Evolutionary conservation across 92 coral and sea anemone species (phyloP).

Genomic region (Parazoanthus atlanticus): DNA sequence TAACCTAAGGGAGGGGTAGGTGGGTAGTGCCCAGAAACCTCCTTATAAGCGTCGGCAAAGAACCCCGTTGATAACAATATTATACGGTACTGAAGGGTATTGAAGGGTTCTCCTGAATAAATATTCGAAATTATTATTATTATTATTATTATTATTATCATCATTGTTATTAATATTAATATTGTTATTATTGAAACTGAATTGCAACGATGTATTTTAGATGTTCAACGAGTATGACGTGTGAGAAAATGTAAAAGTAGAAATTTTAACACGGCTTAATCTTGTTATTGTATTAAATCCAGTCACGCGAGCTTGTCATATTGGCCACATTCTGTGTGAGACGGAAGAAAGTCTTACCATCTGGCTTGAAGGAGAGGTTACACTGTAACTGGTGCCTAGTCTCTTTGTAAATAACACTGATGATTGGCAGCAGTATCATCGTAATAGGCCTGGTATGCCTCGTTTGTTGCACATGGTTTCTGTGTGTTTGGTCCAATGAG

Average conservation of each 20-base stretch:
- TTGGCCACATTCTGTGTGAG: background rate
- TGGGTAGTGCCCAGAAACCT: too few species aligned
- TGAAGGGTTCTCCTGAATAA: too few species aligned
- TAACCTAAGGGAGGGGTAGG: too few species aligned
- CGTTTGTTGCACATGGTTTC: slow-evolving; percentile 75
- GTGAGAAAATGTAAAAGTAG: background rate
- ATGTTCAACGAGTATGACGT: too few species aligned
- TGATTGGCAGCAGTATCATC: slow-evolving; percentile 56
- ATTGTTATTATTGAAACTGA: too few species aligned
- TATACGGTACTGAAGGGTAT: too few species aligned
- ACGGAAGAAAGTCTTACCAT: background rate
- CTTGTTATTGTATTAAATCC: background rate
- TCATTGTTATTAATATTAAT: too few species aligned
- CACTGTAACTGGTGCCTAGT: slow-evolving; percentile 5
- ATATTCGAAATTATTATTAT: too few species aligned
- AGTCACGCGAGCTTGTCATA: background rate
- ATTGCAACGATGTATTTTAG: too few species aligned
- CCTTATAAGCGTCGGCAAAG: too few species aligned
- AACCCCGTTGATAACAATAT: too few species aligned
- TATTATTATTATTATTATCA: too few species aligned
- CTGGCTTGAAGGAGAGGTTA: background rate
- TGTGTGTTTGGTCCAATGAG: slow-evolving; percentile 75
- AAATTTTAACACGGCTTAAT: background rate
- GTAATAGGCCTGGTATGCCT: slow-evolving; percentile 63
- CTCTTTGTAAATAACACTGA: background rate